Evolutionary conservation across 2,888 invertebrate species (phyloP).

Genomic region (Pyrochroa serraticornis): DNA sequence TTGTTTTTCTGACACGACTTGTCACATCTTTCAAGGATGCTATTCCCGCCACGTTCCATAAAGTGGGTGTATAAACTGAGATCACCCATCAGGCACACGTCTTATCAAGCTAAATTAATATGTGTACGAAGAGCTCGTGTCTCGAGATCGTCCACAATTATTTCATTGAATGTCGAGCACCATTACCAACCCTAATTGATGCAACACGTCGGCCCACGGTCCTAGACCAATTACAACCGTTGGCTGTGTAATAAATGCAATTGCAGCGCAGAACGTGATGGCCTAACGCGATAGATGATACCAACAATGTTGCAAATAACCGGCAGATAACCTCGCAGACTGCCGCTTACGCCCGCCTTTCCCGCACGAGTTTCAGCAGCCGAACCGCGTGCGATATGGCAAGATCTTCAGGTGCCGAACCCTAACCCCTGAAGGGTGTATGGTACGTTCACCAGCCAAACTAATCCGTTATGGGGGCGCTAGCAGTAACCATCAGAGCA

Average conservation of each 20-base stretch:
- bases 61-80: slow-evolving; percentile 21
- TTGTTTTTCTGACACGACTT: too few species aligned
- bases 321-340: too few species aligned
- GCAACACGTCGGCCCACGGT: slow-evolving; percentile 41
- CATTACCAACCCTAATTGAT: slow-evolving; percentile 43
- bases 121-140: slow-evolving; percentile 40
- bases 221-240: slow-evolving; percentile 38
- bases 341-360: too few species aligned
- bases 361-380: too few species aligned
- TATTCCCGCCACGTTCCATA: slow-evolving; percentile 16
- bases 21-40: not conserved
- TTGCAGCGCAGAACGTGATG: slow-evolving; percentile 39
- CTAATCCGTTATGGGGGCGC: too few species aligned
- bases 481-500: too few species aligned
- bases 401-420: too few species aligned
- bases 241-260: slow-evolving; percentile 41
- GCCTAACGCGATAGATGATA: slow-evolving; percentile 2
- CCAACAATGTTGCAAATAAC: not conserved
- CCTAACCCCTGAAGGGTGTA: too few species aligned
- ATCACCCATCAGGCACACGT: slow-evolving; percentile 22
- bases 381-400: too few species aligned
- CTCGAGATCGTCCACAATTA: slow-evolving; percentile 43
- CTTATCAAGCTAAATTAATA: slow-evolving; percentile 45
- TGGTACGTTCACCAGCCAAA: too few species aligned
- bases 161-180: slow-evolving; percentile 45